Percentiles rank a stretch among this genome's conserved stretches.
These are phyloP conservation scores for Psophia crepitans DNA, from an alignment of 2,113 vertebrate species.

Conservation along the genomic window DNA sequence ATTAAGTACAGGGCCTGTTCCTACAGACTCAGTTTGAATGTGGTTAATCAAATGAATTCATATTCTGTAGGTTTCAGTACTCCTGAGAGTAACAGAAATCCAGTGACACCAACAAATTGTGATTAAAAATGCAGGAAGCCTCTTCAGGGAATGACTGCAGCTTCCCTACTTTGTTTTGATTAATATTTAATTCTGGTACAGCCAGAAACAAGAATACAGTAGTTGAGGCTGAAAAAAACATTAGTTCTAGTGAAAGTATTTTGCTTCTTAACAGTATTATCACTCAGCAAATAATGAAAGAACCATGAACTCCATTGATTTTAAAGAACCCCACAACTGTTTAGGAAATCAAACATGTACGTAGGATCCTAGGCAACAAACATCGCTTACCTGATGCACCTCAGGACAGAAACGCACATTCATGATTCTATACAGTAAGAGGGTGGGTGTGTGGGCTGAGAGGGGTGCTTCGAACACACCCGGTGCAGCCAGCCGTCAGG, in stretches of 20 bases:
- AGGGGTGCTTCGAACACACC: neutral
- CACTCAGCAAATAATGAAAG: neutral
- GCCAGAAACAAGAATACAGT: neutral
- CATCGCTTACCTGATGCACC: neutral
- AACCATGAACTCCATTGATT: neutral
- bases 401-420: neutral
- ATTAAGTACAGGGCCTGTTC: neutral
- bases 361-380: neutral
- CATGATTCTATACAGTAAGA: neutral
- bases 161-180: constrained; percentile 8
- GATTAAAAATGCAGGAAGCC: neutral
- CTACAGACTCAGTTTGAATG: neutral
- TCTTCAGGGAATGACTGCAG: neutral
- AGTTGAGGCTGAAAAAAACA: neutral
- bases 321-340: neutral
- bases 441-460: fast-evolving
- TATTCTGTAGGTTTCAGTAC: neutral
- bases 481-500: fast-evolving
- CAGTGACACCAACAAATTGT: neutral
- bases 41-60: neutral
- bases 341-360: neutral
- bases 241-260: neutral
- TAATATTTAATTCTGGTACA: constrained; percentile 9
- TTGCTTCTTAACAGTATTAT: neutral
- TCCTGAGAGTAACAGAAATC: neutral